phyloP scores from a whole-genome alignment of 37 sponge, comb jelly and placozoan genomes.

The Geodia barretti region DNA sequence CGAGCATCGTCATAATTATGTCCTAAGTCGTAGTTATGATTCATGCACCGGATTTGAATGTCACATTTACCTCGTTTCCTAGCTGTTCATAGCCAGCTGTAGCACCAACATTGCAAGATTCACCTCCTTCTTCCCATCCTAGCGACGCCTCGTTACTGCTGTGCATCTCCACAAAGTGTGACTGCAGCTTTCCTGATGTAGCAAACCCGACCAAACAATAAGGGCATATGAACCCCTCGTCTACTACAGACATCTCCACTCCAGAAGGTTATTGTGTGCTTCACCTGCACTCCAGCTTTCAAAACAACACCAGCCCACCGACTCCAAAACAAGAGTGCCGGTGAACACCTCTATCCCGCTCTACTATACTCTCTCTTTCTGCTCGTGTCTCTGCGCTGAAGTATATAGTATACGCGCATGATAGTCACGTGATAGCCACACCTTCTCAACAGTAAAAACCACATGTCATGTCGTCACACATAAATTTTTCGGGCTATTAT shows the following conservation, averaged over 20 bases:
- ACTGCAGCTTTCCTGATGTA: constrained; percentile 47
- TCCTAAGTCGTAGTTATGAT: neutral
- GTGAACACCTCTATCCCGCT: neutral
- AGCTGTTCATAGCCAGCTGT: neutral
- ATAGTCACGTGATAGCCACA: neutral
- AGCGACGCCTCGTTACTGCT: neutral
- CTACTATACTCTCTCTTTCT: neutral
- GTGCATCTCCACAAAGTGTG: constrained; percentile 79
- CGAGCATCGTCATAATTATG: too few relatives aligned
- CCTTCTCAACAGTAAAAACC: neutral
- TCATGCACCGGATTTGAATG: neutral
- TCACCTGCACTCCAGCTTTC: neutral
- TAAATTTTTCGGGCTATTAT: too few relatives aligned
- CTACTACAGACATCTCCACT: neutral
- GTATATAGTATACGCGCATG: too few relatives aligned
- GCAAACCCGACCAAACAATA: constrained; percentile 77
- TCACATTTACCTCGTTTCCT: neutral
- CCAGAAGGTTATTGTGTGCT: neutral
- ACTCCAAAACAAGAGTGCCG: too few relatives aligned
- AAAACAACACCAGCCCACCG: too few relatives aligned
- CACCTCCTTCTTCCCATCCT: neutral
- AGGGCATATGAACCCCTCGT: constrained; percentile 95
- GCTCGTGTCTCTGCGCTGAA: neutral
- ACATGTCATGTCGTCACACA: too few relatives aligned
- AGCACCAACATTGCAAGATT: neutral